Evolutionary conservation across 2,797 vertebrate species (phyloP).

Genomic region (Brachyrhaphis roseni): DNA sequence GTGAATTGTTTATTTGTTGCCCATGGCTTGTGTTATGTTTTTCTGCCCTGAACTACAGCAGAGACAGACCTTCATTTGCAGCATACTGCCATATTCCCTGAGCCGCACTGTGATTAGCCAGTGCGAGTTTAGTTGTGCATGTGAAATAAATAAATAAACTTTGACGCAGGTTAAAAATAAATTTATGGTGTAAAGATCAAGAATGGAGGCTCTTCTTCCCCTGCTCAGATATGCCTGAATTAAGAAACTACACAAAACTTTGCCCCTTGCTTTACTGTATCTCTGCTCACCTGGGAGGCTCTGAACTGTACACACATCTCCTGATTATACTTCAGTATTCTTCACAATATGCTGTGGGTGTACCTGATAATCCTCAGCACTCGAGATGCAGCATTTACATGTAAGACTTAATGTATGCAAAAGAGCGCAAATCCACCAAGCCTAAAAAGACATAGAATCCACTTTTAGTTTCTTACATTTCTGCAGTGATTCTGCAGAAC

Average conservation of each 20-base stretch:
- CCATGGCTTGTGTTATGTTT: conserved; percentile 10
- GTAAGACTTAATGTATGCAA: neutral
- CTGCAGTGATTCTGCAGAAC: neutral
- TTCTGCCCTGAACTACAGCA: conserved; percentile 40
- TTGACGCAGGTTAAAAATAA: conserved; percentile 69
- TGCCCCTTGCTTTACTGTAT: conserved; percentile 49
- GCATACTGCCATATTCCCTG: conserved; percentile 41
- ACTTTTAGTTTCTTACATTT: neutral
- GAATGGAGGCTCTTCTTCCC: conserved; percentile 34
- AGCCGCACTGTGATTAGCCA: conserved; percentile 51
- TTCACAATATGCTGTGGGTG: conserved; percentile 1
- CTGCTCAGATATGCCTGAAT: conserved; percentile 53
- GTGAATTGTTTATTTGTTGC: conserved; percentile 50
- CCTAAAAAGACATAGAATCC: neutral
- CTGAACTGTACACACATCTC: conserved; percentile 35
- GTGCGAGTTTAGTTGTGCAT: conserved; percentile 65
- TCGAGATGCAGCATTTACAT: conserved; percentile 7
- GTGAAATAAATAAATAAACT: conserved; percentile 31
- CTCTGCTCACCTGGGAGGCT: conserved; percentile 36
- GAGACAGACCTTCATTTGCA: conserved; percentile 39
- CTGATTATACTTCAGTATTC: conserved; percentile 24
- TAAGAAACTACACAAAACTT: conserved; percentile 54
- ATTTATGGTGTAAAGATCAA: conserved; percentile 53
- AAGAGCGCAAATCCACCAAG: conserved; percentile 2
- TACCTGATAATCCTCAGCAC: conserved; percentile 12